These are phyloP conservation scores for Protonemura montana DNA, from an alignment of 2,888 invertebrate genomes.

Conservation along the genomic window DNA sequence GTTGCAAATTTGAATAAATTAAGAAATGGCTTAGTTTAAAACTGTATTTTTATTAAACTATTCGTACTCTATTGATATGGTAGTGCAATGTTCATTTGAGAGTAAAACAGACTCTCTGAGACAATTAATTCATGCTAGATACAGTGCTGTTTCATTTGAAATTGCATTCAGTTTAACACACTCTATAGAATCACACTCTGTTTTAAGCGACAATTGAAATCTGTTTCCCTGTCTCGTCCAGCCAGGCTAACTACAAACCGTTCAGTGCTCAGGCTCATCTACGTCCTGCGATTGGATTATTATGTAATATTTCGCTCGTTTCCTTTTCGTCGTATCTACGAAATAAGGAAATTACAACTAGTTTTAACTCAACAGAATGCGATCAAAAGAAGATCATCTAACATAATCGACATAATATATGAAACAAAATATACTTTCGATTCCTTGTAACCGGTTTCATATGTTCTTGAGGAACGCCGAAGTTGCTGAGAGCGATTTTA, in stretches of 20 bases:
- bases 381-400: too few relatives aligned
- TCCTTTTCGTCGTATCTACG: constrained; percentile 7
- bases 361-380: background rate
- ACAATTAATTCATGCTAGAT: too few relatives aligned
- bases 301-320: background rate
- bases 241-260: background rate
- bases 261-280: background rate
- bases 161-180: too few relatives aligned
- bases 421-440: too few relatives aligned
- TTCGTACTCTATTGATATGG: too few relatives aligned
- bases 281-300: background rate
- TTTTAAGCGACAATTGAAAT: background rate
- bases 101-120: too few relatives aligned
- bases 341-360: constrained; percentile 7
- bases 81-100: too few relatives aligned
- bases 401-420: too few relatives aligned
- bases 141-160: too few relatives aligned
- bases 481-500: too few relatives aligned
- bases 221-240: background rate
- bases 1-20: background rate
- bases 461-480: too few relatives aligned
- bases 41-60: background rate
- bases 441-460: too few relatives aligned
- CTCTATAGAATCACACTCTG: background rate
- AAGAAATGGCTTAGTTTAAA: background rate